Conservation (phyloP, 1,140 invertebrate species). For the Asobara japonica region DNA sequence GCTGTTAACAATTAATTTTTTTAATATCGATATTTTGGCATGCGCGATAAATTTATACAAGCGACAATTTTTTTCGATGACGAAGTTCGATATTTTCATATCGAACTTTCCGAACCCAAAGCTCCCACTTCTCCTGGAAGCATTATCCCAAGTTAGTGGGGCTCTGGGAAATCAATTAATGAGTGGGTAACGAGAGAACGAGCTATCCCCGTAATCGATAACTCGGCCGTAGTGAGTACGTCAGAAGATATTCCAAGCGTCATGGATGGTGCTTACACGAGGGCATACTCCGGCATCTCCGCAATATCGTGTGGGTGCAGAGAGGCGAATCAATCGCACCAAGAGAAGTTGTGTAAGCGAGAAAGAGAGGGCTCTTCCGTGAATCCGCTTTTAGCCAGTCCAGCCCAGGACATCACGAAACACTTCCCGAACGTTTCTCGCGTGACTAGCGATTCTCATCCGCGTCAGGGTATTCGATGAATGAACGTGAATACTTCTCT, state of each 20-base stretch:
- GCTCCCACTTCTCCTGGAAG: neutral
- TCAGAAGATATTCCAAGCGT: neutral
- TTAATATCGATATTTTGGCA: too few species aligned
- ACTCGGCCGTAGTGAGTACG: neutral
- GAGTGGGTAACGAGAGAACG: slow-evolving; percentile 7
- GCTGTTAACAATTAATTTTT: too few species aligned
- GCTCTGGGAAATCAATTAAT: slow-evolving; percentile 7
- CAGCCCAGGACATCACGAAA: slow-evolving; percentile 27
- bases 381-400: slow-evolving; percentile 29
- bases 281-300: neutral
- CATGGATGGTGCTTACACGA: neutral
- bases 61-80: too few species aligned
- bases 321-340: slow-evolving; percentile 10
- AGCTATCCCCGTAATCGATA: neutral
- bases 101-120: too few species aligned
- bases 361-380: neutral
- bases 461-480: slow-evolving; percentile 36
- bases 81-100: too few species aligned
- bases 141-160: neutral
- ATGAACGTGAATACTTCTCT: slow-evolving; percentile 37
- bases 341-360: neutral
- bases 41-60: too few species aligned
- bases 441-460: slow-evolving; percentile 36
- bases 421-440: slow-evolving; percentile 20
- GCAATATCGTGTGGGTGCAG: slow-evolving; percentile 1